Conservation (phyloP, 1,140 invertebrate species). For the Muscidifurax raptorellus region DNA sequence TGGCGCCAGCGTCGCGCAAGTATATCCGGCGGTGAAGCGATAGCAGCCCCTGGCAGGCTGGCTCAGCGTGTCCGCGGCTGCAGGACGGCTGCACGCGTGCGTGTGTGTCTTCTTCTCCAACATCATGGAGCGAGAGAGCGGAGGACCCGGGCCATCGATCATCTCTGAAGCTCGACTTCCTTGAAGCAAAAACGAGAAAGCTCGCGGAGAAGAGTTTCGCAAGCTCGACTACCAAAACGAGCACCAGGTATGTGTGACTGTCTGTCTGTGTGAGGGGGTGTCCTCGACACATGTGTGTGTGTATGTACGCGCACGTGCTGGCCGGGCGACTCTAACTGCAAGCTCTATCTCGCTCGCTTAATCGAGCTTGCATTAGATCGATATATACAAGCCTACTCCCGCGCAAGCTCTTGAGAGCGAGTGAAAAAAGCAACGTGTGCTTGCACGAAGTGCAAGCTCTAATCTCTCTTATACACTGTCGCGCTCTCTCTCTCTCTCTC, state of each 20-base stretch:
- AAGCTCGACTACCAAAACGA: no score
- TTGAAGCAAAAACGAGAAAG: no score
- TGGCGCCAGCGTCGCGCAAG: background rate
- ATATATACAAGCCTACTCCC: background rate
- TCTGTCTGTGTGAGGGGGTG: background rate
- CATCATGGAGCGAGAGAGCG: background rate
- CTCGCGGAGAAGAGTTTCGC: no score
- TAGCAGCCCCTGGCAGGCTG: background rate
- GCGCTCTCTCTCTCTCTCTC: constrained; percentile 4
- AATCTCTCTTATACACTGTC: background rate
- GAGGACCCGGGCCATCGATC: background rate
- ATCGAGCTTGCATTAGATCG: background rate
- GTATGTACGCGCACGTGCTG: background rate
- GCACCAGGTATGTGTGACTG: no score
- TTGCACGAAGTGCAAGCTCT: background rate
- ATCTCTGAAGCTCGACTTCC: background rate
- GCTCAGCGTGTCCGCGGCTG: background rate
- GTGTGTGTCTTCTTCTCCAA: background rate
- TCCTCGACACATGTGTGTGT: background rate
- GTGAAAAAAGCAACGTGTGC: background rate
- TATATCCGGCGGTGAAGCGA: background rate
- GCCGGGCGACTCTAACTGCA: background rate
- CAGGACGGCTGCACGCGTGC: background rate
- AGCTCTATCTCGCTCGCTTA: background rate
- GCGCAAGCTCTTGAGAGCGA: background rate